phyloP scores from a whole-genome alignment of 2,113 vertebrate species.

The Sturnira hondurensis region DNA sequence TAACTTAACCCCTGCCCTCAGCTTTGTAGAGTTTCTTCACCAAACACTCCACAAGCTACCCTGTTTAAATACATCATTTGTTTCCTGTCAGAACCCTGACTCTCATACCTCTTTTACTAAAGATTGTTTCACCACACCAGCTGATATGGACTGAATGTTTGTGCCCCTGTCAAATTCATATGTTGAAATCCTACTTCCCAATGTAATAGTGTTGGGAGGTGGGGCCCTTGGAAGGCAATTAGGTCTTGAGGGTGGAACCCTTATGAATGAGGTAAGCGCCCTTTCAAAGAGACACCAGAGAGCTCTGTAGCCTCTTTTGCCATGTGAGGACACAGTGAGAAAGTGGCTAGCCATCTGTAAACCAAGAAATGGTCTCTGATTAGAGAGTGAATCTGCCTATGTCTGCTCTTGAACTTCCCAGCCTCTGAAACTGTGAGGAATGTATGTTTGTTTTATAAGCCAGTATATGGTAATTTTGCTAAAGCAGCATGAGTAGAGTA shows the following conservation, averaged over 20 bases:
- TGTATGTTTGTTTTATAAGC: neutral
- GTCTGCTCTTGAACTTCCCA: neutral
- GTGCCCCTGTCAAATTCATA: neutral
- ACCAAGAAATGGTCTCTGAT: neutral
- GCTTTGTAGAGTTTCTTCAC: neutral
- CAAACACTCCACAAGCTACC: neutral
- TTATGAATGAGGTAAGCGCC: neutral
- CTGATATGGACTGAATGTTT: neutral
- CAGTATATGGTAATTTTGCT: neutral
- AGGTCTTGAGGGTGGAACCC: neutral
- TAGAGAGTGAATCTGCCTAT: neutral
- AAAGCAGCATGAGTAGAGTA: neutral
- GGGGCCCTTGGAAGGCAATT: neutral
- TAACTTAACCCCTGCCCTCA: neutral
- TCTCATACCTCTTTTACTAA: neutral
- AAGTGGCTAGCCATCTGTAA: too few relatives aligned
- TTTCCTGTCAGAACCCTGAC: neutral
- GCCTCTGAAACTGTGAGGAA: neutral
- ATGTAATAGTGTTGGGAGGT: neutral
- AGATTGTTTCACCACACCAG: neutral
- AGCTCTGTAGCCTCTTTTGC: neutral
- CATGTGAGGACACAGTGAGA: too few relatives aligned
- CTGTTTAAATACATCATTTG: neutral
- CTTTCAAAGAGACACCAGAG: neutral
- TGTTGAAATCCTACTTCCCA: neutral